Base-by-base conservation (phyloP, 2,888 invertebrate genomes). In the Eupithecia inturbata region DNA sequence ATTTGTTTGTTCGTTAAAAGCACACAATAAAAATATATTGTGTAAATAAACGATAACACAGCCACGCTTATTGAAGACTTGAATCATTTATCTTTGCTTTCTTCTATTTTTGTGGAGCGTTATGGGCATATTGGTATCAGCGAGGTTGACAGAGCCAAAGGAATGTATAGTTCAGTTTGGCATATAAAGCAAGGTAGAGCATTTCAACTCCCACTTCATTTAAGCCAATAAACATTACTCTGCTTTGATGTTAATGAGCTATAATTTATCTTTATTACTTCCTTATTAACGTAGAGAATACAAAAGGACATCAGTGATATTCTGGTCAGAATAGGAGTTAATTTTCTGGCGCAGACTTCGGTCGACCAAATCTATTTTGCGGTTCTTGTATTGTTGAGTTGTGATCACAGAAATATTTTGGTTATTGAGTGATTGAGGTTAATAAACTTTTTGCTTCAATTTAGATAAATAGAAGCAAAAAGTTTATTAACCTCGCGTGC, bases 221-320 rank as follows among this genome's bases (percentile, higher is more conserved):
- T 72, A 9, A 67, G 67, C 63, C 67, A 75, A 67, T 72, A 41
- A 75, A 70, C 75, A 69, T 75, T 68, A 71, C 66, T 69, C 66
- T 70, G 41, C 76, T 77, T 74, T 72, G 78, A 82, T 82, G 76
- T 82, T 82, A 83, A 83, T 73, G 67, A 72, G 70, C 76, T 72
- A 80, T 80, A 78, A 78, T 74, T 74, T 76, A 73, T 80, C 80
- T 76, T 82, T 82, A 79, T 66, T 73, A 71, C 72, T 72, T 77
- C 62, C 72, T 82, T 83, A 82, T 82, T 81, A 81, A 57, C 57
- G 69, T 60, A 69, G 74, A 79, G 77, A 72, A 74, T 70, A 70
- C 70, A 74, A 73, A 72, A 72, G 68, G 70, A 72, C 72, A 67
- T 68, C 70, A 60, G 70, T 68, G 66, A 68, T 76, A 57, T 74